These are phyloP conservation scores for Muricea muricata DNA, from an alignment of 92 coral and sea anemone genomes.

Conservation along the genomic window DNA sequence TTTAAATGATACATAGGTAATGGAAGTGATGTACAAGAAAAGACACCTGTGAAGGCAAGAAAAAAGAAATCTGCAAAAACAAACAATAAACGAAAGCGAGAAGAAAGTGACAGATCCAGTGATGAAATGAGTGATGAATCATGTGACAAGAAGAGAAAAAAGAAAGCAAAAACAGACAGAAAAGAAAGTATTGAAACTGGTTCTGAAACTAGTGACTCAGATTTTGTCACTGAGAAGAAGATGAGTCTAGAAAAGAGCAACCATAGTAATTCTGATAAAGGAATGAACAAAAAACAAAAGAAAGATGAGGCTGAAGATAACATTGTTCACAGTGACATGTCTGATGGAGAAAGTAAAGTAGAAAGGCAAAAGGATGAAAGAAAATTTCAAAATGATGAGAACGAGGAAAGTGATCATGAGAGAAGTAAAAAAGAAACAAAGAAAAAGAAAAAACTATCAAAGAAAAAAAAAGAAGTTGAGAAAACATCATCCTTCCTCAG, in stretches of 20 bases:
- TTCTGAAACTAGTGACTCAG: too few relatives aligned
- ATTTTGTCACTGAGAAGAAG: too few relatives aligned
- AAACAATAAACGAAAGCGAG: constrained; percentile 28
- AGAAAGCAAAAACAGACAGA: too few relatives aligned
- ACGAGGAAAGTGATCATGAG: not conserved
- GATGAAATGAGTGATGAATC: too few relatives aligned
- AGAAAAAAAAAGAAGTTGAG: not conserved
- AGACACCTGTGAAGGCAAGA: constrained; percentile 26
- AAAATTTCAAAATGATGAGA: too few relatives aligned
- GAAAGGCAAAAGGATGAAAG: not conserved
- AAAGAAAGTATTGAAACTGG: too few relatives aligned
- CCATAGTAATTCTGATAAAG: too few relatives aligned
- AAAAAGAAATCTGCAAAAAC: not conserved
- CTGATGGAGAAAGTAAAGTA: not conserved
- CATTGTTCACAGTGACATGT: constrained; percentile 4
- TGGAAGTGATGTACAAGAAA: not conserved
- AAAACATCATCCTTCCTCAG: not conserved
- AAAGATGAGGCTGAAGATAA: constrained; percentile 1
- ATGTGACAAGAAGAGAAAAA: too few relatives aligned
- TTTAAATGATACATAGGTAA: too few relatives aligned
- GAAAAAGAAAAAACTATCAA: not conserved
- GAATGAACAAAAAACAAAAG: constrained; percentile 12
- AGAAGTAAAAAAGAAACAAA: not conserved
- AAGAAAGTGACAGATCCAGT: not conserved
- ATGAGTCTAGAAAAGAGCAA: too few relatives aligned